Evolutionary conservation across 2,797 vertebrate genomes (phyloP).

Genomic region (Triplophysa yarkandensis): DNA sequence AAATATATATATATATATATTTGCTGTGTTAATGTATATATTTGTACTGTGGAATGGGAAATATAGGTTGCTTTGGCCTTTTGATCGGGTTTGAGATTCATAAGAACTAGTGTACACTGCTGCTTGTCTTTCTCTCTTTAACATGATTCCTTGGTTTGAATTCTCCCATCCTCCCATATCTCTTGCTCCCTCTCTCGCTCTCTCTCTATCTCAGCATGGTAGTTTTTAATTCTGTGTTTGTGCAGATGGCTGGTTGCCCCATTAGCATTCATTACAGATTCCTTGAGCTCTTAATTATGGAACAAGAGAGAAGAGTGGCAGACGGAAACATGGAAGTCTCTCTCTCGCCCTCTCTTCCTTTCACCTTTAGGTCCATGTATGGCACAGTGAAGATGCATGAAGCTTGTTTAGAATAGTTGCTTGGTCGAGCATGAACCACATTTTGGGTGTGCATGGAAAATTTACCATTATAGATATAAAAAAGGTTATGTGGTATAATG

Average conservation of each 20-base stretch:
- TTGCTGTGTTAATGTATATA: no score
- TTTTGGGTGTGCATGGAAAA: constrained; percentile 11
- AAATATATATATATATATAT: no score
- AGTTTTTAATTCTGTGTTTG: constrained; percentile 89
- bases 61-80: not conserved
- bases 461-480: not conserved
- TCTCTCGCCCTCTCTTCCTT: constrained; percentile 28
- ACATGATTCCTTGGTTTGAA: constrained; percentile 47
- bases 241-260: constrained; percentile 81
- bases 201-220: constrained; percentile 82
- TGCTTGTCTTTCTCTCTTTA: constrained; percentile 9
- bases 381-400: not conserved
- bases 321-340: constrained; percentile 75
- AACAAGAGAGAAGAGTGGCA: constrained; percentile 74
- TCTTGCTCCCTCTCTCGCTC: constrained; percentile 63
- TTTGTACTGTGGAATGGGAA: no score
- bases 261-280: constrained; percentile 90
- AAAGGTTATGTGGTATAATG: constrained; percentile 5
- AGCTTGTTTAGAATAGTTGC: not conserved
- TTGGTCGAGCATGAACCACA: not conserved
- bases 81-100: not conserved
- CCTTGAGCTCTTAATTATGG: constrained; percentile 86
- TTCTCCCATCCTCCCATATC: constrained; percentile 58
- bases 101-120: not conserved
- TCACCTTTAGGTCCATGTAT: constrained; percentile 32